Percentiles rank a stretch among this genome's conserved stretches.
phyloP scores from a whole-genome alignment of 2,797 vertebrate genomes.

The Ibycter americanus region DNA sequence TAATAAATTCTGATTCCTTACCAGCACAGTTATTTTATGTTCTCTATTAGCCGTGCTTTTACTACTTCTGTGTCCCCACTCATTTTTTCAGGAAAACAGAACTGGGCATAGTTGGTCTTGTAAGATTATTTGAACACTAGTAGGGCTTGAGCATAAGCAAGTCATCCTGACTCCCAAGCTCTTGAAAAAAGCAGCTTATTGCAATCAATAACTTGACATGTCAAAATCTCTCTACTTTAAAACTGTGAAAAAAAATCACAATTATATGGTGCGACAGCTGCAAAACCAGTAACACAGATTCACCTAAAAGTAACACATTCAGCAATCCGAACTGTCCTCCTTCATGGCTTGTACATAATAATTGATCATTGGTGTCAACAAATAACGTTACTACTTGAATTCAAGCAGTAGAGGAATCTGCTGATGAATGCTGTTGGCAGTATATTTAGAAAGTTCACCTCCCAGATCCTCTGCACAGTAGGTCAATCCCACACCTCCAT shows the following conservation, averaged over 20 bases:
- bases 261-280: not conserved
- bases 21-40: not conserved
- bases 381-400: not conserved
- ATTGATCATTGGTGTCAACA: not conserved
- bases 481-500: not conserved
- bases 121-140: not conserved
- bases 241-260: not conserved
- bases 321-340: not conserved
- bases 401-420: not conserved
- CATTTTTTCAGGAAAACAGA: not conserved
- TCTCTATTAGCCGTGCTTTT: not conserved
- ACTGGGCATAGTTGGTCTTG: not conserved
- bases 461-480: not conserved
- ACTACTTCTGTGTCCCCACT: not conserved
- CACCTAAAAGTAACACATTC: not conserved
- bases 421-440: not conserved
- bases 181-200: not conserved
- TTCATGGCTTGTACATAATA: not conserved
- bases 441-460: not conserved
- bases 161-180: not conserved
- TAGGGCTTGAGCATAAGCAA: not conserved
- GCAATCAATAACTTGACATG: not conserved
- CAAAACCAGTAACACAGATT: not conserved
- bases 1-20: not conserved
- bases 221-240: not conserved